Base-by-base conservation (phyloP, 1,140 invertebrate species). In the Cherax destructor region DNA sequence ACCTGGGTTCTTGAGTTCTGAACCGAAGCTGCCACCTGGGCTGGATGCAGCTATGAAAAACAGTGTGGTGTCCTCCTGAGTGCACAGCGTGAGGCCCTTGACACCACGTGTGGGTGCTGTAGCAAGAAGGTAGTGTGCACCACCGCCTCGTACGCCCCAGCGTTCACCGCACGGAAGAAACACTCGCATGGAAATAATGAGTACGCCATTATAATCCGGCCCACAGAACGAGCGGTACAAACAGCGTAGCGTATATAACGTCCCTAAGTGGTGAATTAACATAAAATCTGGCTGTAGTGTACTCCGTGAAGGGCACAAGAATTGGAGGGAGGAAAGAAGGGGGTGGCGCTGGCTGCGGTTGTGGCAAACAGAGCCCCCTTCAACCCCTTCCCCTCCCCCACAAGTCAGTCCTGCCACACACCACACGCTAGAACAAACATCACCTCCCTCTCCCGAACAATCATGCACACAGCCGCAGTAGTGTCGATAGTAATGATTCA, bases 401-500 rank as follows among this genome's bases (percentile, higher is more conserved):
- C 11, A 1, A 56, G 30, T 41, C 24, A 59, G n/a, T 69, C 16
- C 65, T 65, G n/a, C 52, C 52, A 76, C 72, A 86, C 52, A 77
- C 76, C 50, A 78, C 49, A 18, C 30, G 56, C 59, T 18, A 81
- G 59, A 88, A 88, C 18, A 69, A 88, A 72, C 77, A 65, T 4
- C 61, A 24, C 86, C 77, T 69, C 41, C 86, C 86, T 69, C 86
- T n/a, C 52, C 52, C 77, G 78, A 80, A 88, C 79, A 52, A 50
- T 47, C 88, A 74, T 61, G 69, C 88, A 90, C 80, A 83, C 88
- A 84, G 84, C 88, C 80, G 65, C 69, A 78, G 80, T 84, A 78
- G 88, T 84, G 88, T 90, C 88, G 88, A 90, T 90, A 90, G 81
- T 90, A 90, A 90, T 90, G 88, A 90, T 90, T 90, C 88, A 90